Base-by-base conservation (phyloP, 2,113 vertebrate genomes). In the Pluvianellus socialis region DNA sequence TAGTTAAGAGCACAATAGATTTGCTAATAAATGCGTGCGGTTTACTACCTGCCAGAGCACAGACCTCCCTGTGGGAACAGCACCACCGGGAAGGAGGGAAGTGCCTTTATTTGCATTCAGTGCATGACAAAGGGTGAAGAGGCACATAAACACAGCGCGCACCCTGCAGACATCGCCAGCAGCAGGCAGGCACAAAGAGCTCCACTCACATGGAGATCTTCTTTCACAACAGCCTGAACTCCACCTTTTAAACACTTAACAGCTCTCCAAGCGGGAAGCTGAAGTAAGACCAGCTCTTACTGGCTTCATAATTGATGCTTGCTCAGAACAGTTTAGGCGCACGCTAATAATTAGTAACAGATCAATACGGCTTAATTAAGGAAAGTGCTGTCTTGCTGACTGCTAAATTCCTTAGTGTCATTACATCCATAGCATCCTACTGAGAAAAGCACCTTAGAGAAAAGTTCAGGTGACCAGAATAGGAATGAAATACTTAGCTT, bases 91-190 rank as follows among this genome's bases (percentile, higher is more conserved):
- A 94, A 94, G 83, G 5, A 56, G 68, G 30, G 55, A 94, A 58
- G 42, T 79, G 83, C 88, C 58, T 95, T 86, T 73, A 94, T 92
- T 96, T 97, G 95, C 86, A 92, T 97, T 79, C 67, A 35, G 42
- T 47, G 62, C 77, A 70, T 66, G 58, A 79, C 77, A 95, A 92
- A 96, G 56, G 66, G 49, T n/a, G 47, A 94, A 89, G 70, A 61
- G 95, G 38, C 58, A 53, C 1, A 62, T 18, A 58, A 89, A 73
- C 52, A 81, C 44, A 62, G 38, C 0, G 1, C 10, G 63, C 62
- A 42, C 75, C 61, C 91, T 53, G 66, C 15, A 14, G 89, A 74
- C 56, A 52, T 33, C 70, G 61, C 74, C 70, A 68, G 76, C 65
- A 89, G 47, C 83, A 72, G 70, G 61, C 53, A 6, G 56, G 28